Conservation (phyloP, 2,797 vertebrate species). For the Acipenser ruthenus region DNA sequence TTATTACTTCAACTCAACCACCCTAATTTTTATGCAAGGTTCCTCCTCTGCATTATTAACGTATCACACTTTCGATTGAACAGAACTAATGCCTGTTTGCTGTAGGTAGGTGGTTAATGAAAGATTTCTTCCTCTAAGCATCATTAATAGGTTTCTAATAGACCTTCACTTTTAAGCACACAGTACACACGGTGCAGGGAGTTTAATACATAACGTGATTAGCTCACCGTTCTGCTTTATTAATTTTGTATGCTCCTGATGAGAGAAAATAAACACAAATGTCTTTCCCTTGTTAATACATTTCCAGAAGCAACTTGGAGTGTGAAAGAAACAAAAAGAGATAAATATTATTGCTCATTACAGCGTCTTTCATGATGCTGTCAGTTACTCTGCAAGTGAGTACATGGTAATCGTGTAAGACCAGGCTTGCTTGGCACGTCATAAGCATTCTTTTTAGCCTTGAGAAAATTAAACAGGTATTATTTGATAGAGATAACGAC, state of each 20-base stretch:
- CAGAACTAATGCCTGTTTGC: conserved; percentile 25
- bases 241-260: conserved; percentile 29
- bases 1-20: no score
- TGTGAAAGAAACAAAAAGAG: neutral
- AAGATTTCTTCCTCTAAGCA: conserved; percentile 19
- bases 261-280: conserved; percentile 34
- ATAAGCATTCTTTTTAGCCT: no score
- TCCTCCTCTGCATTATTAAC: conserved; percentile 14
- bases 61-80: conserved; percentile 5
- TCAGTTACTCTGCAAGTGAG: no score
- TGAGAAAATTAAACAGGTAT: no score
- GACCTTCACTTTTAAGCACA: conserved; percentile 21
- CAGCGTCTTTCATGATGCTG: no score
- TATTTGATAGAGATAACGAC: no score
- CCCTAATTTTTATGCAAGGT: conserved; percentile 15
- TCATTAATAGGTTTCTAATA: conserved; percentile 28
- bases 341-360: no score
- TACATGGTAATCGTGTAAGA: no score
- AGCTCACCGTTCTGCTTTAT: conserved; percentile 18
- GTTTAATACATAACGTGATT: conserved; percentile 17
- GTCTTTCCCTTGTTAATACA: conserved; percentile 12
- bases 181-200: conserved; percentile 11
- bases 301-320: neutral
- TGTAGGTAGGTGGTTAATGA: conserved; percentile 28
- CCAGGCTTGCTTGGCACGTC: no score